Evolutionary conservation across 2,113 vertebrate genomes (phyloP).

Genomic region (Stigmatopora argus): DNA sequence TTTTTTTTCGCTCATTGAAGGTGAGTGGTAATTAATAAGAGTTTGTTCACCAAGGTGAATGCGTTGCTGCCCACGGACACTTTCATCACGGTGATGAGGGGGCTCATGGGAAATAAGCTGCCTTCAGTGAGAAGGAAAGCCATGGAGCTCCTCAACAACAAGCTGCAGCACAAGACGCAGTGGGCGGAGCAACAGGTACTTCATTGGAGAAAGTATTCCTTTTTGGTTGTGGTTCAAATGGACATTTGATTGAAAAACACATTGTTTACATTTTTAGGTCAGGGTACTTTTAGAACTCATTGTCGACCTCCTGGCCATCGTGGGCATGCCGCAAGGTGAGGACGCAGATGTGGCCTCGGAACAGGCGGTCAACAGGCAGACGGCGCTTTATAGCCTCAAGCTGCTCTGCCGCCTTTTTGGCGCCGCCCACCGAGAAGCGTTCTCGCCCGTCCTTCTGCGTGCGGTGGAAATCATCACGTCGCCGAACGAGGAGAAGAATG

Average conservation of each 20-base stretch:
- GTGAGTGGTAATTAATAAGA: not conserved
- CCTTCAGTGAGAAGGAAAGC: conserved; percentile 87
- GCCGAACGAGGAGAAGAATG: conserved; percentile 81
- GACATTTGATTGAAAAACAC: too few species aligned
- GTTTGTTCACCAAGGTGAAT: conserved; percentile 71
- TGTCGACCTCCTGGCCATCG: conserved; percentile 75
- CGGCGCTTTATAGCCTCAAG: conserved; percentile 89
- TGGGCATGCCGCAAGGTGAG: conserved; percentile 49
- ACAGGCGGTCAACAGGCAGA: conserved; percentile 88
- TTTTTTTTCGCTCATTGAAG: too few species aligned
- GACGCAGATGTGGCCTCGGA: conserved; percentile 64
- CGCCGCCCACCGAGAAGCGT: conserved; percentile 62
- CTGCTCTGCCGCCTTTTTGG: conserved; percentile 89
- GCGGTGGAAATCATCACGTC: conserved; percentile 70
- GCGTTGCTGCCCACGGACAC: conserved; percentile 84
- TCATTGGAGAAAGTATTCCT: too few species aligned
- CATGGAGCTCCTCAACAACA: conserved; percentile 93
- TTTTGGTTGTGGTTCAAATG: too few species aligned
- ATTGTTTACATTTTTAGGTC: conserved; percentile 65
- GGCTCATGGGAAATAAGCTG: conserved; percentile 81
- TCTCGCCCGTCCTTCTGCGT: conserved; percentile 76
- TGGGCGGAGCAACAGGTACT: conserved; percentile 78
- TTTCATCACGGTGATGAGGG: conserved; percentile 84
- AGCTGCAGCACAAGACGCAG: conserved; percentile 76
- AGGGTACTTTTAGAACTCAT: conserved; percentile 75